Conservation (phyloP, 2,113 vertebrate species). For the Sphyrna mokarran region DNA sequence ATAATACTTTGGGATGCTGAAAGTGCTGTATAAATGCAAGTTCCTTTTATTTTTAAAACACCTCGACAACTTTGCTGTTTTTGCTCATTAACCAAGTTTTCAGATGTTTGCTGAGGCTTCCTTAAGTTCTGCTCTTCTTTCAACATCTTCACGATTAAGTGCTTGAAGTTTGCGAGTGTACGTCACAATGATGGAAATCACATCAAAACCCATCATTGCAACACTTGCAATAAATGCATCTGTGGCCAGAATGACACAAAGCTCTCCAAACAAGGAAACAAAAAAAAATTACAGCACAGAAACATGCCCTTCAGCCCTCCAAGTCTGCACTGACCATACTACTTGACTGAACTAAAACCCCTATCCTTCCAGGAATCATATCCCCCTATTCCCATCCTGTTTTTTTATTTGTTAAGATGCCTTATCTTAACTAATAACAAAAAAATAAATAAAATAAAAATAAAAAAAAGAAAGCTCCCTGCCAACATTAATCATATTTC, state of each 20-base stretch:
- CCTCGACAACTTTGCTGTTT: background rate
- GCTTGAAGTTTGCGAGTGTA: background rate
- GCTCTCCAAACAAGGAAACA: background rate
- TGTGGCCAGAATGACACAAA: background rate
- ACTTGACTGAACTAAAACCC: too few species aligned
- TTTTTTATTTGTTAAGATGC: too few species aligned
- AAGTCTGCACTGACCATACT: too few species aligned
- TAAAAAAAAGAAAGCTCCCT: too few species aligned
- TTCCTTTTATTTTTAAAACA: background rate
- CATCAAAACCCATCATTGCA: background rate
- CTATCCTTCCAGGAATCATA: too few species aligned
- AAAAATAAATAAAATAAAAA: too few species aligned
- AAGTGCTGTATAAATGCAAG: too few species aligned
- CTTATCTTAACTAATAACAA: too few species aligned
- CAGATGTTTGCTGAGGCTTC: background rate
- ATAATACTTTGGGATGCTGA: background rate
- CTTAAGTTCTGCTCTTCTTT: background rate
- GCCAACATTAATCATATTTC: background rate
- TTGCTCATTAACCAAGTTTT: background rate
- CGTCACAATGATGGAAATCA: background rate
- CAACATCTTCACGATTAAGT: background rate
- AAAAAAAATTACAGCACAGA: too few species aligned
- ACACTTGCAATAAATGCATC: background rate
- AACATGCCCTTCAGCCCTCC: too few species aligned
- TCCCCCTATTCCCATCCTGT: too few species aligned